Evolutionary conservation across 1,140 invertebrate genomes (phyloP), one percentile per base, ranked within the genome.

Genomic region (Cydia amplana): DNA sequence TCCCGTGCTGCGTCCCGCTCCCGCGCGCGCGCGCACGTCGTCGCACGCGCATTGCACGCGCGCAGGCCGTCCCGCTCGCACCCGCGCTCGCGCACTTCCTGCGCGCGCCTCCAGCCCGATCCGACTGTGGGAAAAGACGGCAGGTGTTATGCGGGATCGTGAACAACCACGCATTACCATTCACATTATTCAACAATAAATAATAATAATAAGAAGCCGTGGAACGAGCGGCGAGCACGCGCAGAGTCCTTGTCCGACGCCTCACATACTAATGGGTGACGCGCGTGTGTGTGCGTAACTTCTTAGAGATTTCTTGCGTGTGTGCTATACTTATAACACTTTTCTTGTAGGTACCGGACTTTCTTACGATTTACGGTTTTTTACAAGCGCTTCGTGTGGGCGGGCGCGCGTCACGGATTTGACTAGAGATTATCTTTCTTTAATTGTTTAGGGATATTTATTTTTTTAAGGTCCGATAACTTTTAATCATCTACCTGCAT

Each of bases 131-230:
- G 91, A 92, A 92, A 92, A 92, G 81, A 90, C 88, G 89, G 91
- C 91, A 92, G 91, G 91, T 92, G 91, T 91, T 91, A 89, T 91
- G 91, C 91, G 91, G 85, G 91, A 91, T 92, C 86, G 90, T 91
- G 89, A 91, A 92, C 91, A 91, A 90, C 89, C 89, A 91, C 85
- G 91, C 89, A 92, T 92, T 91, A 92, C 91, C 89, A 91, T 92
- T 92, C 89, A 91, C 87, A 92, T 91, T 92, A 92, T 92, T 91
- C 91, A 91, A 92, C 91, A 88, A 92, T 92, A 92, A 92, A 92
- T 92, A 92, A 92, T 91, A 92, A 91, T 90, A 92, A 91, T 88
- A 91, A 91, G 89, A 90, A 92, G 90, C 89, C 87, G 87, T 87
- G 87, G 88, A 91, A 83, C 89, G 90, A 92, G 90, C 91, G 90